These are phyloP conservation scores for Morelia viridis DNA, from an alignment of 2,797 vertebrate species.

Conservation along the genomic window DNA sequence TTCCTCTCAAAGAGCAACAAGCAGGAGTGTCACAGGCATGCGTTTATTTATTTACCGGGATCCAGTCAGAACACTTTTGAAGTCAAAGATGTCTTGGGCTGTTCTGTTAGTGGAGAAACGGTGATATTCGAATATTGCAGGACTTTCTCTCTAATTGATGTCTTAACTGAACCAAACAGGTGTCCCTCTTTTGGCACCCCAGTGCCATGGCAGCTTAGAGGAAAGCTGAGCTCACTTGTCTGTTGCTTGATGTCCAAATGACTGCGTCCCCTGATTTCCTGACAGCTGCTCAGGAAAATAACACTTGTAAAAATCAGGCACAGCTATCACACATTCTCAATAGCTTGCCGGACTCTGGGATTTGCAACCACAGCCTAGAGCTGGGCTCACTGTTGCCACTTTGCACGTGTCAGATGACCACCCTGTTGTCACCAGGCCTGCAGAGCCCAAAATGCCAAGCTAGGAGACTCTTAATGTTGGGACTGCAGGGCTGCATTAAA, in stretches of 20 bases:
- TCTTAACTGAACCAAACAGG: background rate
- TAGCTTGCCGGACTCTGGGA: accelerated
- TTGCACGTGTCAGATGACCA: accelerated
- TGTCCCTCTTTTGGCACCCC: too few species aligned
- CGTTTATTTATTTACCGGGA: background rate
- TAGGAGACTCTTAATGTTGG: accelerated
- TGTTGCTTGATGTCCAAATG: accelerated
- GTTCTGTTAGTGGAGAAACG: background rate
- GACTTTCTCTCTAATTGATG: accelerated
- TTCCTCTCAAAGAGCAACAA: background rate
- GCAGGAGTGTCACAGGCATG: background rate
- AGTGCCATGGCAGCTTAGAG: accelerated
- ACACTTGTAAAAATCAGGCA: background rate
- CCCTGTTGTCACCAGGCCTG: accelerated
- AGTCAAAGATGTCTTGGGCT: background rate
- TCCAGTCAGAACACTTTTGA: background rate
- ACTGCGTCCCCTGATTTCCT: accelerated
- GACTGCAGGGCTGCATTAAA: accelerated
- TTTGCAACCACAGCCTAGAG: background rate
- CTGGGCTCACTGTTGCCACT: background rate
- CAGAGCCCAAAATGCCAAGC: accelerated
- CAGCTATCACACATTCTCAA: accelerated
- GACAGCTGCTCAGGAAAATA: background rate
- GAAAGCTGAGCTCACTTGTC: background rate
- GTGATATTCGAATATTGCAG: too few species aligned